Evolutionary conservation across 2,797 vertebrate species (phyloP), one percentile per base, ranked within the genome.

Genomic region (Lagodon rhomboides): DNA sequence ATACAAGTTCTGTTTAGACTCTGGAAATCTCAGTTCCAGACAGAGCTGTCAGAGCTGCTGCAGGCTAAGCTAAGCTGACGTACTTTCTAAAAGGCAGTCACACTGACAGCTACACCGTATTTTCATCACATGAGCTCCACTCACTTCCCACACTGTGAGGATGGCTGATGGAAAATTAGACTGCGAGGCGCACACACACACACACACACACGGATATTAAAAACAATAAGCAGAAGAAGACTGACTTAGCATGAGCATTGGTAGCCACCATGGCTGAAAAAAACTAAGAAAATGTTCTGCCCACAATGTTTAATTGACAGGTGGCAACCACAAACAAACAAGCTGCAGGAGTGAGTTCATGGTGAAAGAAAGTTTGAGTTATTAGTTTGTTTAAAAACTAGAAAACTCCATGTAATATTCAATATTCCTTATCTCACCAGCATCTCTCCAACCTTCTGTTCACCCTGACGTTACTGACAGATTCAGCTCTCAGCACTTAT

Each of bases 21-120:
- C 44, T 61, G 58, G 16, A 82, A 72, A 77, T 73, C 73, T 27
- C 16, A 25, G 73, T 79, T 76, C 34, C 69, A 84, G 73, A 66
- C 68, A 76, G 74, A 78, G 78, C 65, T 80, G 75, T 83, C 84
- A 71, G 75, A 77, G 49, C 38, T 23, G 75, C 62, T 54, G 68
- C 65, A 1, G 65, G 56, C 68, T 82, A 70, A 85, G 56, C 58
- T 75, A 58, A 82, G 70, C 78, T 79, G 78, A 72, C 34, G 50
- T 55, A 69, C n/a, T 73, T 73, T 83, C 71, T 79, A 71, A 87
- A 79, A 82, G 76, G 63, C 79, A 77, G 73, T 65, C 65, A n/a
- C 22, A 69, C 34, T 81, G 86, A 85, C 85, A 83, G 81, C 61
- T 72, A 67, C 82, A 88, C 51, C 44, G 54, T 73, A 23, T 83